These are phyloP conservation scores for Ahaetulla prasina DNA, from an alignment of 2,113 vertebrate genomes.

Conservation along the genomic window DNA sequence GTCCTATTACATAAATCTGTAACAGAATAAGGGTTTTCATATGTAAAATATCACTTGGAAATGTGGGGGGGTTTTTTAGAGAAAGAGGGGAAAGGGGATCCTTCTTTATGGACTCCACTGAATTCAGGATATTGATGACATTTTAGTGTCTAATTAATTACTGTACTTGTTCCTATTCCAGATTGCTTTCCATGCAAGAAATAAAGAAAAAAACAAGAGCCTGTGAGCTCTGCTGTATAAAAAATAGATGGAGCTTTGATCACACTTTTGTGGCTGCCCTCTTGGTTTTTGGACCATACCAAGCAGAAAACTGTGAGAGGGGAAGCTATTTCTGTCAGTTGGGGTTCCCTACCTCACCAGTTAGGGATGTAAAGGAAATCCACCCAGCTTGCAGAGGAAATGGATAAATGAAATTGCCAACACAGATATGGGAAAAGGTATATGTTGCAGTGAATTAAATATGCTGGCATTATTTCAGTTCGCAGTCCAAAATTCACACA, in stretches of 20 bases:
- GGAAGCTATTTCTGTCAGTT: background rate
- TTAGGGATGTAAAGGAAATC: background rate
- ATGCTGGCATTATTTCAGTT: background rate
- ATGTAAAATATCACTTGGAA: background rate
- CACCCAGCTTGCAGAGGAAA: background rate
- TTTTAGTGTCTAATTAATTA: background rate
- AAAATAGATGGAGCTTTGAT: background rate
- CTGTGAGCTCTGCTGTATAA: background rate
- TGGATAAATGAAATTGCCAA: background rate
- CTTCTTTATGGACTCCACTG: background rate
- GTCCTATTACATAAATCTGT: conserved; percentile 94
- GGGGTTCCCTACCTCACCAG: background rate
- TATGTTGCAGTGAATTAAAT: background rate
- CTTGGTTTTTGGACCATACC: background rate
- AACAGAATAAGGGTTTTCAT: conserved; percentile 28
- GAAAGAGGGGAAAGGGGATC: background rate
- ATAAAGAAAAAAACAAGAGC: background rate
- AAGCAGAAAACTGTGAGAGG: background rate
- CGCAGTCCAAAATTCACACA: background rate
- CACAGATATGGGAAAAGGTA: background rate
- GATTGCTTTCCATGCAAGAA: background rate
- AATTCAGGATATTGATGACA: background rate
- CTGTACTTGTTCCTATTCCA: background rate
- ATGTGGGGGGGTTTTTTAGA: background rate
- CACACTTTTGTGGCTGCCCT: background rate